These are phyloP conservation scores for Sternarchorhynchus goeldii DNA, from an alignment of 2,797 vertebrate genomes.

Conservation along the genomic window DNA sequence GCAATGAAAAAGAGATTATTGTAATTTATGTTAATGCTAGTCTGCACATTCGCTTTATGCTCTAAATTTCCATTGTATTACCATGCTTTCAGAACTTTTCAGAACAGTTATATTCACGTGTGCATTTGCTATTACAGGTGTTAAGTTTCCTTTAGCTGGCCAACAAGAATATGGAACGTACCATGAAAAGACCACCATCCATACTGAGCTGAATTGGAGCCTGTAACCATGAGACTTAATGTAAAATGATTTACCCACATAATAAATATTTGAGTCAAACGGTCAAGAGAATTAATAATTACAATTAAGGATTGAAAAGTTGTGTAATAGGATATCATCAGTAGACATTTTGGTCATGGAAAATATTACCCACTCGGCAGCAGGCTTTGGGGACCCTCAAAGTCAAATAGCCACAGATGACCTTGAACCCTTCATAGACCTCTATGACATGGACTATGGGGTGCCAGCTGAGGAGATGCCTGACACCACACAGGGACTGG, in stretches of 20 bases:
- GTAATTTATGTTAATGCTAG: too few relatives aligned
- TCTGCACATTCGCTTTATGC: background rate
- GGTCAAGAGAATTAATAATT: background rate
- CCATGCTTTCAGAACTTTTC: background rate
- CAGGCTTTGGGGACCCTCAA: conserved; percentile 58
- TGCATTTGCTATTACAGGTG: conserved; percentile 35
- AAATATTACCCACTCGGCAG: conserved; percentile 66
- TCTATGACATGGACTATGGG: conserved; percentile 83
- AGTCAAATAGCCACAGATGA: conserved; percentile 30
- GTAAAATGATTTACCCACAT: background rate
- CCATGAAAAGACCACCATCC: conserved; percentile 4
- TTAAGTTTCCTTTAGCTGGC: background rate
- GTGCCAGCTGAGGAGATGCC: conserved; percentile 83
- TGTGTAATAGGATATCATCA: background rate
- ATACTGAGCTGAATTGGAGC: background rate
- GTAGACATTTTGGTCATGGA: conserved; percentile 64
- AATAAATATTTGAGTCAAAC: conserved; percentile 14
- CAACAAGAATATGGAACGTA: background rate
- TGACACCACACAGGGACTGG: conserved; percentile 86
- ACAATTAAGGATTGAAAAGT: background rate
- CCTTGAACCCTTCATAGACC: conserved; percentile 74
- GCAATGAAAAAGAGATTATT: too few relatives aligned
- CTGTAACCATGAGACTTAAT: background rate
- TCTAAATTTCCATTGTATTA: too few relatives aligned
- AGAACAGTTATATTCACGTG: conserved; percentile 4